phyloP scores from a whole-genome alignment of 2,888 invertebrate species.

The Noctua pronuba region DNA sequence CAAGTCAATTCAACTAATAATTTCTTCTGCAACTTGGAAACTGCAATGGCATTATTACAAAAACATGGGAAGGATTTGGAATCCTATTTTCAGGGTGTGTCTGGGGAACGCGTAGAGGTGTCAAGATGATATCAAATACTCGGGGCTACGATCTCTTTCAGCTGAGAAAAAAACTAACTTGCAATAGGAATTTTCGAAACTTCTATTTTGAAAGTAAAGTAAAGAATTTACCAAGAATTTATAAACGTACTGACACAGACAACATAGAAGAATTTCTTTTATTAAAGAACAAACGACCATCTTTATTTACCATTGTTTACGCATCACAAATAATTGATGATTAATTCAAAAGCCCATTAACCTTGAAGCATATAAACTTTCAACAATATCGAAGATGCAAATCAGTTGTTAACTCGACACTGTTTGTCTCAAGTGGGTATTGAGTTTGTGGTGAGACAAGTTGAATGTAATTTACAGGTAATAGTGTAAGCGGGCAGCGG shows the following conservation, averaged over 20 bases:
- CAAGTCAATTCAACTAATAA: neutral
- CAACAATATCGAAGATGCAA: slow-evolving; percentile 47
- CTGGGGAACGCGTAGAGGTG: too few species aligned
- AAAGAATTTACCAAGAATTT: neutral
- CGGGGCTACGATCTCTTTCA: neutral
- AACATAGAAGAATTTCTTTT: neutral
- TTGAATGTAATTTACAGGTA: slow-evolving; percentile 58
- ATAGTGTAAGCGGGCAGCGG: slow-evolving; percentile 54
- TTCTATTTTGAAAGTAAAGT: neutral
- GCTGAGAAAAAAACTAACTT: neutral
- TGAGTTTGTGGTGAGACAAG: slow-evolving; percentile 75
- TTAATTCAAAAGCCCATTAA: neutral
- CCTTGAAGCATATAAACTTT: slow-evolving; percentile 18
- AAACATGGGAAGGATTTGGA: neutral
- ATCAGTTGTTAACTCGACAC: slow-evolving; percentile 78
- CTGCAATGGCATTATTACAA: neutral
- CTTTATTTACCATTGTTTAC: neutral
- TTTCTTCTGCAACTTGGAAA: neutral
- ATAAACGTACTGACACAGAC: neutral
- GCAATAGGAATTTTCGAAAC: neutral
- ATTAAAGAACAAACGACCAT: neutral
- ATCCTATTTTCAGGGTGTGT: neutral
- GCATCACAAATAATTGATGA: slow-evolving; percentile 17
- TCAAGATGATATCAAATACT: too few species aligned
- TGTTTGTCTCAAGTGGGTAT: slow-evolving; percentile 74